phyloP scores from a whole-genome alignment of 2,113 vertebrate species.

The Onychorhynchus coronatus region DNA sequence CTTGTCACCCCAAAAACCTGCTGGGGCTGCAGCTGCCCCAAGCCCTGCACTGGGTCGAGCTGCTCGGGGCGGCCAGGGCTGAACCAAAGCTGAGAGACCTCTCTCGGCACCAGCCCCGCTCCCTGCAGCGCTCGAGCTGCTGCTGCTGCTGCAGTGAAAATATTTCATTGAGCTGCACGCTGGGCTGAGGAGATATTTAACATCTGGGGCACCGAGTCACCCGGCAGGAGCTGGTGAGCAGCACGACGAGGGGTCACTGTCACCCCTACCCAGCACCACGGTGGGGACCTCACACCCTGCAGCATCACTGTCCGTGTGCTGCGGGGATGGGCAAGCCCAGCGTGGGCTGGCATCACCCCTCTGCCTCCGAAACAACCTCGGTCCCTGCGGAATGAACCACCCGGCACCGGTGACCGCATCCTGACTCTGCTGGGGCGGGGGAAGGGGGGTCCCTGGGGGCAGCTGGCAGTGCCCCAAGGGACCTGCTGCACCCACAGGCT shows the following conservation, averaged over 20 bases:
- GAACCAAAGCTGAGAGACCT: not conserved
- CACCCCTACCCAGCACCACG: not conserved
- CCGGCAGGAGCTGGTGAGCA: not conserved
- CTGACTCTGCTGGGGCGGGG: rapidly evolving
- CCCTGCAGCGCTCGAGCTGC: not conserved
- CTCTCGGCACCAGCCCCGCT: not conserved
- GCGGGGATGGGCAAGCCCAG: not conserved
- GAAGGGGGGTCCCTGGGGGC: not conserved
- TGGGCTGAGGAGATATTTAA: not conserved
- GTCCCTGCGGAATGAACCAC: rapidly evolving
- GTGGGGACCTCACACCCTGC: not conserved
- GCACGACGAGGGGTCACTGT: not conserved
- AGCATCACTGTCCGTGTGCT: rapidly evolving
- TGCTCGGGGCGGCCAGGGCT: not conserved
- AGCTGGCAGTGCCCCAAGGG: not conserved
- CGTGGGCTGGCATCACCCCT: not conserved
- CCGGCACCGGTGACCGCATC: not conserved
- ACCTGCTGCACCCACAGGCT: rapidly evolving
- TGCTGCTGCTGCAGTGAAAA: slow-evolving; percentile 41
- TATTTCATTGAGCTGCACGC: not conserved
- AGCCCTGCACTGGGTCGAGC: rapidly evolving
- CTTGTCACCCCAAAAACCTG: not conserved
- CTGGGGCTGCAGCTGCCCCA: not conserved
- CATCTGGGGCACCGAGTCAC: not conserved
- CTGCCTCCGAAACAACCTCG: rapidly evolving